Evolutionary conservation across 2,797 vertebrate genomes (phyloP), one percentile per base, ranked within the genome.

Genomic region (Chelon auratus): DNA sequence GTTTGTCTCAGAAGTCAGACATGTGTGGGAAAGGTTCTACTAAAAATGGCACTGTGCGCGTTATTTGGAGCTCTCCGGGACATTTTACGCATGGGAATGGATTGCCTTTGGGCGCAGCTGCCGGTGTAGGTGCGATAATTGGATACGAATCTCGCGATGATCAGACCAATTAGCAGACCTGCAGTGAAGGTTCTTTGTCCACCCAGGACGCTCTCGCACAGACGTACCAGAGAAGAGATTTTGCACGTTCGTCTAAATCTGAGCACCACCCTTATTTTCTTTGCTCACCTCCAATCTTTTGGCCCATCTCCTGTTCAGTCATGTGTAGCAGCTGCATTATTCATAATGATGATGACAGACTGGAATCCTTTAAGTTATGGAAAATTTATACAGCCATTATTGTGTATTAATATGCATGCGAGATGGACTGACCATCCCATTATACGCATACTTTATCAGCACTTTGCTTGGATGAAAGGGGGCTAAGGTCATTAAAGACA

Each of bases 321-420:
- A 81, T 73, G 75, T 85, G 78, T 22, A 56, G n/a, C 50, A 40
- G 60, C 40, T 93, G 56, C 91, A 93, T 91, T 78, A 93, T 94
- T 87, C 30, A 92, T 89, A 42, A 59, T 75, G 82, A 82, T 72
- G 63, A 81, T 82, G 84, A 84, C 84, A 87, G 89, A 87, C 87
- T 68, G 72, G 60, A 86, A 79, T 75, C 62, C 40, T 84, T 90
- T 81, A 82, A 84, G 56, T 80, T 75, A 81, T 90, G 68, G 76
- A 84, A 90, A 86, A 91, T 90, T 76, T 57, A 91, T 86, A 56
- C 12, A 18, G 0, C 59, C 72, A 72, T 89, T 90, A 76, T 62
- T 77, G n/a, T 75, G 22, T 75, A 87, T 90, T 55, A 85, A 88
- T 90, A 88, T 89, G 80, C 13, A 87, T 84, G 73, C 86, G 55